Conservation (phyloP, 2,113 vertebrate species). For the Bucco capensis region DNA sequence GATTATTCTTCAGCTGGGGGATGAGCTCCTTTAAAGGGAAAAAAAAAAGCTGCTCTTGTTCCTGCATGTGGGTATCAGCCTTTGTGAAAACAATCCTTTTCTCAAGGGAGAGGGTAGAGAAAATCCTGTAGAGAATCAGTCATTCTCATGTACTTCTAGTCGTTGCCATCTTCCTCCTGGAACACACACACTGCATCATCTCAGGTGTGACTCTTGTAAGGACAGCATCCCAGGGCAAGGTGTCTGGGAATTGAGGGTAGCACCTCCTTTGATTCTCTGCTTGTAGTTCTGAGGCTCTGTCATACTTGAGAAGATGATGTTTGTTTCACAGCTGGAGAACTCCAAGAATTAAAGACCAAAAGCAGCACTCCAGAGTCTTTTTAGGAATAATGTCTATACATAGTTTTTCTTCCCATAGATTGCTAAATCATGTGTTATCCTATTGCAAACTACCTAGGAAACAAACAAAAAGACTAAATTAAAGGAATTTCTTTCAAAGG, state of each 20-base stretch:
- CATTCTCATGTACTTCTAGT: neutral
- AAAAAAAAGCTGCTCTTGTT: neutral
- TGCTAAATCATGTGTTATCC: neutral
- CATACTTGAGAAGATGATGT: neutral
- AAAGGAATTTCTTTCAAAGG: neutral
- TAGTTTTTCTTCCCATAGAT: neutral
- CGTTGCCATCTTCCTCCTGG: neutral
- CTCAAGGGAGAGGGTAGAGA: neutral
- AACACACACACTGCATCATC: neutral
- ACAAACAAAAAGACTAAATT: neutral
- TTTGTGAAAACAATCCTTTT: constrained; percentile 1
- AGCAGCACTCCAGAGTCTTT: neutral
- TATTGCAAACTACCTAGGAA: neutral
- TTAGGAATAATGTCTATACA: neutral
- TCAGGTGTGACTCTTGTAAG: neutral
- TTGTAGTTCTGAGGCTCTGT: neutral
- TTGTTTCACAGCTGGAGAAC: neutral
- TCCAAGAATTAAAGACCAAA: neutral
- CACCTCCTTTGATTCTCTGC: neutral
- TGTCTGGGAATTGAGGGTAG: neutral
- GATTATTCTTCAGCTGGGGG: neutral
- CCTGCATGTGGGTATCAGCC: neutral
- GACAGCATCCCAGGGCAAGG: neutral
- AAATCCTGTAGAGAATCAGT: neutral
- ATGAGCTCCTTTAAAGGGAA: neutral